Evolutionary conservation across 1,140 invertebrate genomes (phyloP), one percentile per base, ranked within the genome.

Genomic region (Diachasmimorpha longicaudata): DNA sequence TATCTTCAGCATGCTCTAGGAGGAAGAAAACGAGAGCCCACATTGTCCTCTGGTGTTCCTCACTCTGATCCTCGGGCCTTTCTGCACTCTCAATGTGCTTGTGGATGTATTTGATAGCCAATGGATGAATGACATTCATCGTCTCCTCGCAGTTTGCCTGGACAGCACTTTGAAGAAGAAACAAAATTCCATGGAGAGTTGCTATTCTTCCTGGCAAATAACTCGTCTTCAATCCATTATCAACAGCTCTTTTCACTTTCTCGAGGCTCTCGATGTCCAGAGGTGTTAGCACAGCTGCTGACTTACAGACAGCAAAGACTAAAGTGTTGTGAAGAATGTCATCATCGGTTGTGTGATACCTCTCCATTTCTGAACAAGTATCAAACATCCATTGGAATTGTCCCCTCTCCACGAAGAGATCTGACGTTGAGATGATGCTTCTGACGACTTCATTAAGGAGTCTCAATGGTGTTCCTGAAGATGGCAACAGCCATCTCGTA

Each of bases 361-460:
- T 91, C n/a, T 91, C 89, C 2, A 95, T 84, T 48, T 93, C 92
- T 44, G 94, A 79, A 79, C 93, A 92, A 0, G 90, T 90, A 72
- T 93, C 91, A 58, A 94, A 83, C 92, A 95, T 93, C 94, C 93
- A 95, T 77, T 91, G 90, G 84, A 92, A 95, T 82, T 95, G 94
- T 1, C 89, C 85, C 75, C 90, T 86, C 77, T 94, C 93, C 4
- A 91, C 91, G 82, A 94, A 95, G 48, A 96, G 82, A 80, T 95
- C 94, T 0, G 93, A 95, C 68, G 95, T 89, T 4, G 91, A 89
- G 39, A 93, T 79, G 74, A 94, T 90, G 1, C 94, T 95, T 79
- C 92, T 91, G 1, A 94, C 88, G 5, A 93, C 90, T 85, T 95
- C 93, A 52, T 92, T 91, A 3, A 94, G 83, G 63, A 94, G 85